Evolutionary conservation across 1,140 invertebrate genomes (phyloP), one percentile per base, ranked within the genome.

Genomic region (Oreohelix idahoensis): DNA sequence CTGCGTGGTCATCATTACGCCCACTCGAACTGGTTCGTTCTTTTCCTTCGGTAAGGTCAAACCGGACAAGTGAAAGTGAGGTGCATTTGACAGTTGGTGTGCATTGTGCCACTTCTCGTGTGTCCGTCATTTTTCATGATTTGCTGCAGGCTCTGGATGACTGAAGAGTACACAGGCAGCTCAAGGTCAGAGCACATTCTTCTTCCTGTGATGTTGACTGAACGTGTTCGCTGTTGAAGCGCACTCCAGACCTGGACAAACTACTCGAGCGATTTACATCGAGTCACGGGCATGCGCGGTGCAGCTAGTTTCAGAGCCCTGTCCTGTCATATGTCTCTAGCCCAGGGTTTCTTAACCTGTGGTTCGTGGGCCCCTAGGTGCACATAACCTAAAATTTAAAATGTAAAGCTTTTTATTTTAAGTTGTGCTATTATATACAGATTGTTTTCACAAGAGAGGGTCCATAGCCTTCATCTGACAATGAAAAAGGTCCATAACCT

Each of bases 181-280:
- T n/a, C 63, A 66, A 66, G 63, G 63, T 66, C 63, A 66, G n/a
- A 32, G 29, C 29, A 32, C 29, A 66, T 58, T 23, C 53, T 15
- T 58, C 53, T 58, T 58, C 53, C 53, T n/a, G 63, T 32, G n/a
- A 66, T 66, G 63, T 66, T 66, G 63, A 66, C 63, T 10, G n/a
- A 32, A 66, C 63, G 63, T 66, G 63, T 17, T 32, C 29, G 63
- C n/a, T 32, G 8, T 32, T 66, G 63, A 23, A 32, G n/a, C 26
- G 53, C 29, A 29, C 63, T 58, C n/a, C 29, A 5, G 11, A 66
- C 23, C 63, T 17, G 63, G 63, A 66, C 63, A 66, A 66, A 66
- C 63, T 32, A 17, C 17, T 11, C 63, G n/a, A 8, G 63, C n/a
- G 0, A 32, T 17, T 74, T 38, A 42, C 23, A 39, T 23, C 11